These are phyloP conservation scores for Panzeria rudis DNA, from an alignment of 2,888 invertebrate genomes.

Conservation along the genomic window DNA sequence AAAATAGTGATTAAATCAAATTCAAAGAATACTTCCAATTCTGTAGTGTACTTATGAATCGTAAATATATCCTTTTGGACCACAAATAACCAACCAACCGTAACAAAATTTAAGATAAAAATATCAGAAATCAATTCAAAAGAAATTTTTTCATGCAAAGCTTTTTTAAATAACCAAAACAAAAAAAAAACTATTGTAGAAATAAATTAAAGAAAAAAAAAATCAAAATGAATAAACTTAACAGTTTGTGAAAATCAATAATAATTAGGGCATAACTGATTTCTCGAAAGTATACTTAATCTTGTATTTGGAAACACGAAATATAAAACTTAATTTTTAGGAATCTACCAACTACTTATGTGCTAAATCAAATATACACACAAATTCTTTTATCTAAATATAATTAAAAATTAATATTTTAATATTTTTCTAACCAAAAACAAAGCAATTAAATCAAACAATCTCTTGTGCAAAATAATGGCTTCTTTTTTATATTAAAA, in stretches of 20 bases:
- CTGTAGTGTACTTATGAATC: conserved; percentile 69
- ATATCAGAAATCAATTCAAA: conserved; percentile 29
- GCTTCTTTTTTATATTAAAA: conserved; percentile 34
- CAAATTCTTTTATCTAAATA: conserved; percentile 4
- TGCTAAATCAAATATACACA: conserved; percentile 10
- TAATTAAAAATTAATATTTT: not conserved
- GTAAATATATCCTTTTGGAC: conserved; percentile 71
- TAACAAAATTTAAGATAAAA: conserved; percentile 46
- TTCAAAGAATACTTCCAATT: conserved; percentile 66
- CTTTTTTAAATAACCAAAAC: conserved; percentile 31
- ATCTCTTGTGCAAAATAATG: conserved; percentile 24
- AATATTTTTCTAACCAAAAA: not conserved
- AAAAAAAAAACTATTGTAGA: not conserved
- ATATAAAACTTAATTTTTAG: not conserved
- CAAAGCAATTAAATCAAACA: conserved; percentile 27
- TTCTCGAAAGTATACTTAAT: not conserved
- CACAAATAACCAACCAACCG: conserved; percentile 32
- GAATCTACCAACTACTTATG: not conserved
- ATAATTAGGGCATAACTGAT: not conserved
- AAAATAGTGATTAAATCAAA: conserved; percentile 38
- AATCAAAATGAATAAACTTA: not conserved
- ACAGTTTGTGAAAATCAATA: not conserved
- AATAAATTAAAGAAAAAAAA: not conserved
- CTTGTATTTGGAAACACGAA: no score
- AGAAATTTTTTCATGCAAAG: conserved; percentile 17